phyloP scores from a whole-genome alignment of 2,113 vertebrate genomes.

The Trichomycterus rosablanca region DNA sequence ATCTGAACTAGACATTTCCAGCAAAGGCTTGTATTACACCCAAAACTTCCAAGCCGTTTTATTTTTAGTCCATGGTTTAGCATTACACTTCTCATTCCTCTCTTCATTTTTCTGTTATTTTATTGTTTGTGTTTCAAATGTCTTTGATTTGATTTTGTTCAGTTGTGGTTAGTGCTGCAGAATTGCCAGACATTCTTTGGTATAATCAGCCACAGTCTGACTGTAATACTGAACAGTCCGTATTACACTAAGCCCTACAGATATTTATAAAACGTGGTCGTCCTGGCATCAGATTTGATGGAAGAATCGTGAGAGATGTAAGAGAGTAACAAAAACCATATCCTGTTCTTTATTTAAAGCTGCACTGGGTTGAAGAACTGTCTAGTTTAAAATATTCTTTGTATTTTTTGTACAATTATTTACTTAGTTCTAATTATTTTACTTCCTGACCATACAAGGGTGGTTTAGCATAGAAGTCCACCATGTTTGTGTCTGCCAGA shows the following conservation, averaged over 20 bases:
- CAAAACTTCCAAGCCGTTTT: neutral
- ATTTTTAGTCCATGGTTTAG: neutral
- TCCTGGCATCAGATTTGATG: slow-evolving; percentile 28
- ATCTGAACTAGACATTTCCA: slow-evolving; percentile 1
- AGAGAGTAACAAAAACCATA: no score
- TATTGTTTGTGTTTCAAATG: slow-evolving; percentile 5
- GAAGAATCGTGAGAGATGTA: no score
- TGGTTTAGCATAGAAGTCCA: no score
- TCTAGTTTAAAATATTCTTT: no score
- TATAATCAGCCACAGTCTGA: slow-evolving; percentile 8
- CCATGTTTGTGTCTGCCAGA: no score
- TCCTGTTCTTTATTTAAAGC: no score
- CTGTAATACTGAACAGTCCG: no score
- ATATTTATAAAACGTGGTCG: slow-evolving; percentile 15
- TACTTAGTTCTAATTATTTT: no score
- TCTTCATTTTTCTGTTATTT: slow-evolving; percentile 14
- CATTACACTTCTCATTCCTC: neutral
- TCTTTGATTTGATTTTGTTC: neutral
- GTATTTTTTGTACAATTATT: no score
- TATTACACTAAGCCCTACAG: neutral
- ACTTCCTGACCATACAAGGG: no score
- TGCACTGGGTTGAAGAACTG: no score
- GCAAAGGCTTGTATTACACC: neutral
- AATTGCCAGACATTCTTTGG: neutral
- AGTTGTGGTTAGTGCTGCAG: neutral